Percentiles rank a stretch among this genome's conserved stretches.
phyloP scores from a whole-genome alignment of 2,113 vertebrate genomes.

The Argyrosomus japonicus region DNA sequence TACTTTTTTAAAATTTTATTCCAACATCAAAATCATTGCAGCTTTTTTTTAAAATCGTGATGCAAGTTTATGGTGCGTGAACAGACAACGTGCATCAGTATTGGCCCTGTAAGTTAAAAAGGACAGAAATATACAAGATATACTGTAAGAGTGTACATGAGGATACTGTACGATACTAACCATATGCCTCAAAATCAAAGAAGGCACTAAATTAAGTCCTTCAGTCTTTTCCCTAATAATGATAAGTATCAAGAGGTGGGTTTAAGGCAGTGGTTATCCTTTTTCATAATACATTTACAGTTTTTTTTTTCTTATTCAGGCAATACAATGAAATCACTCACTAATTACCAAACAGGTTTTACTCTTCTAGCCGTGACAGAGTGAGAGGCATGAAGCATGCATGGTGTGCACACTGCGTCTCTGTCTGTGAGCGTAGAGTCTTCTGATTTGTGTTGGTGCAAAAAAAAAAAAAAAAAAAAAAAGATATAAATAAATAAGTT shows the following conservation, averaged over 20 bases:
- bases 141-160: conserved; percentile 57
- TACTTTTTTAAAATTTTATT: neutral
- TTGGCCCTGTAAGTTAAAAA: conserved; percentile 62
- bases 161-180: conserved; percentile 66
- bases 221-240: conserved; percentile 64
- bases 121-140: conserved; percentile 69
- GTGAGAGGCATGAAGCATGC: conserved; percentile 45
- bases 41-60: conserved; percentile 47
- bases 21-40: conserved; percentile 33
- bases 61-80: conserved; percentile 42
- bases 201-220: conserved; percentile 77
- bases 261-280: conserved; percentile 83
- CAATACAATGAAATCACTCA: conserved; percentile 55
- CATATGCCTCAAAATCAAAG: conserved; percentile 72
- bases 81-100: conserved; percentile 56
- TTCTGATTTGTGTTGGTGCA: conserved; percentile 46
- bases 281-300: conserved; percentile 60
- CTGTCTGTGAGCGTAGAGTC: conserved; percentile 6
- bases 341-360: conserved; percentile 55
- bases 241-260: conserved; percentile 61
- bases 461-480: conserved; percentile 12
- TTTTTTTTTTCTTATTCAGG: conserved; percentile 52
- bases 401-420: conserved; percentile 34
- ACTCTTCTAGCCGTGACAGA: conserved; percentile 31
- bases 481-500: neutral